Conservation (phyloP, 2,113 vertebrate genomes). For the Pionites leucogaster region DNA sequence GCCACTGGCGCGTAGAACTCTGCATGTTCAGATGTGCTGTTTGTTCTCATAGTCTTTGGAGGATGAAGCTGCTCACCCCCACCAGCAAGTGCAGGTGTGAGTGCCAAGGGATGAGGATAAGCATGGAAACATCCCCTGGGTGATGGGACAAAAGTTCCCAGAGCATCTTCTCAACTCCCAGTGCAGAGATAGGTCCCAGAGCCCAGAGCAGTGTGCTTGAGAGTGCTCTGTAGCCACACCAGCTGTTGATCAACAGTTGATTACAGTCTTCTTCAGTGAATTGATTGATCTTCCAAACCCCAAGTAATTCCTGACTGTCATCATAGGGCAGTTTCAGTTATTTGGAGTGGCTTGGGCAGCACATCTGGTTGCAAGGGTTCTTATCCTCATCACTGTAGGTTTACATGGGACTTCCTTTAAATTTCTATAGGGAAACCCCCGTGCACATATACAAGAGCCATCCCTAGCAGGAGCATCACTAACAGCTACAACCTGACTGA, state of each 20-base stretch:
- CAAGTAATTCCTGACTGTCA: not conserved
- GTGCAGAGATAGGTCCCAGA: too few relatives aligned
- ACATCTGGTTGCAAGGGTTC: not conserved
- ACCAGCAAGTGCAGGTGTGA: rapidly evolving
- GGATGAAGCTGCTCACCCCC: not conserved
- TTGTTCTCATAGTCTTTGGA: not conserved
- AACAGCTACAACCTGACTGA: not conserved
- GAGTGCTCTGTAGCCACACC: rapidly evolving
- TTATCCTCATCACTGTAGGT: not conserved
- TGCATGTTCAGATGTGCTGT: rapidly evolving
- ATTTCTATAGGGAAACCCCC: not conserved
- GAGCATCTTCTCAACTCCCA: not conserved
- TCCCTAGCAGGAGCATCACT: not conserved
- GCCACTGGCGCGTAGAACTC: rapidly evolving
- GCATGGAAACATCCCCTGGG: not conserved
- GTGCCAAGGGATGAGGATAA: rapidly evolving
- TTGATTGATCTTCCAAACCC: not conserved
- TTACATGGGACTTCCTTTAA: not conserved
- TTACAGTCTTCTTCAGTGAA: not conserved
- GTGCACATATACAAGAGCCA: not conserved
- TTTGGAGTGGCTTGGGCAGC: not conserved
- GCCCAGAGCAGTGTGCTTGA: not conserved
- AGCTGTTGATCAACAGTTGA: not conserved
- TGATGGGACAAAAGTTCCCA: rapidly evolving
- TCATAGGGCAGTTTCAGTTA: not conserved